These are phyloP conservation scores for Heliconius himera DNA, from an alignment of 1,140 invertebrate genomes.

Conservation along the genomic window DNA sequence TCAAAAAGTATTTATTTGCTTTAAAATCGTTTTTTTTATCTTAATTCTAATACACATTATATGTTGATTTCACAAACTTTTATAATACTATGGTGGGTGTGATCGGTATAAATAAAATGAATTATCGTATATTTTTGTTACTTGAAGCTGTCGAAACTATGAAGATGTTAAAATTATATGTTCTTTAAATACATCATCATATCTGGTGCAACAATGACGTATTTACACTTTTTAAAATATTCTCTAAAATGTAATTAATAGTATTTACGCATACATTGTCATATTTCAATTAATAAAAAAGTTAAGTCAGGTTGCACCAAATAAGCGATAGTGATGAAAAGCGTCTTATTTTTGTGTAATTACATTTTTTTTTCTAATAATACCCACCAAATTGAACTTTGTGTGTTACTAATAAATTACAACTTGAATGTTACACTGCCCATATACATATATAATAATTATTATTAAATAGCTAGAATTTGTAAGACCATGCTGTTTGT, in stretches of 20 bases:
- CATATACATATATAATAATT: background rate
- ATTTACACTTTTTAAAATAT: too few species aligned
- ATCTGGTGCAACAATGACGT: too few species aligned
- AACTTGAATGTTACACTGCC: background rate
- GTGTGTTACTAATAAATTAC: background rate
- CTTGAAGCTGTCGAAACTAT: too few species aligned
- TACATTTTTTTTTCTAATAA: background rate
- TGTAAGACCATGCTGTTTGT: background rate
- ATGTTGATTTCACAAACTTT: conserved; percentile 15
- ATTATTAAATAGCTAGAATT: too few species aligned
- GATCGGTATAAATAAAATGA: background rate
- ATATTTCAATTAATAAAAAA: too few species aligned
- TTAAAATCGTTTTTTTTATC: background rate
- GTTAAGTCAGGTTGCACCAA: too few species aligned
- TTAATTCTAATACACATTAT: background rate
- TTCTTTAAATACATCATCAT: too few species aligned
- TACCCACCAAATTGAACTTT: background rate
- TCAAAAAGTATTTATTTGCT: conserved; percentile 17
- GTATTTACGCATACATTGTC: too few species aligned
- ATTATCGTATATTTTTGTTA: background rate
- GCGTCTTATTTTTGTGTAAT: too few species aligned
- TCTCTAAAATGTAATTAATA: too few species aligned
- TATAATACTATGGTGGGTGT: background rate
- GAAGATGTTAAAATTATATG: too few species aligned
- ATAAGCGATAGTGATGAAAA: too few species aligned